These are phyloP conservation scores for Merodon equestris DNA, from an alignment of 2,888 invertebrate genomes.

Conservation along the genomic window DNA sequence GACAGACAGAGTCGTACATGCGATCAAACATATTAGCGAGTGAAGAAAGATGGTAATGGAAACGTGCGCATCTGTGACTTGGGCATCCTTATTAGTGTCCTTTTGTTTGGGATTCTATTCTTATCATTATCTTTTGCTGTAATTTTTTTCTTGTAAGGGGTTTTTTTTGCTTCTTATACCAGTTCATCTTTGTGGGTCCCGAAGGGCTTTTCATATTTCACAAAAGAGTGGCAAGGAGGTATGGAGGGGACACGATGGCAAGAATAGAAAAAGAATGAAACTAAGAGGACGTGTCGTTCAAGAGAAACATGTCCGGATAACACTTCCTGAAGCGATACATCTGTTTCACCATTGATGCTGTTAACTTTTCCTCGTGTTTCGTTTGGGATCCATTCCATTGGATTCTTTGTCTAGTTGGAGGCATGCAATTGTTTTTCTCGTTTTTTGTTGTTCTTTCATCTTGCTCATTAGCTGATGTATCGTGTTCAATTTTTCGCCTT, in stretches of 20 bases:
- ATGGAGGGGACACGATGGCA: not conserved
- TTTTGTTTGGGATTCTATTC: constrained; percentile 32
- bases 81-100: constrained; percentile 52
- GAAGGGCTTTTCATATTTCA: constrained; percentile 40
- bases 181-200: not conserved
- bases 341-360: constrained; percentile 30
- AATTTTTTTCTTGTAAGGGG: constrained; percentile 19
- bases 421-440: constrained; percentile 9
- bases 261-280: constrained; percentile 26
- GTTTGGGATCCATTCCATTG: not conserved
- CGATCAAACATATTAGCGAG: constrained; percentile 30
- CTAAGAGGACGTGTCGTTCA: constrained; percentile 40
- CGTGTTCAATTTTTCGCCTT: constrained; percentile 1
- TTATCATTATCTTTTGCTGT: not conserved
- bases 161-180: constrained; percentile 12
- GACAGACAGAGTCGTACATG: constrained; percentile 19
- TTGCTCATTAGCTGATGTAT: constrained; percentile 49
- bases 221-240: constrained; percentile 6
- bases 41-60: constrained; percentile 37
- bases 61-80: constrained; percentile 52
- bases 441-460: constrained; percentile 29
- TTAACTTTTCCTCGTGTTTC: constrained; percentile 12
- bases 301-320: constrained; percentile 49
- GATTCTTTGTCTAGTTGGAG: constrained; percentile 32
- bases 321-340: constrained; percentile 49